phyloP scores from a whole-genome alignment of 2,797 vertebrate genomes.

The Coregonus ussuriensis region DNA sequence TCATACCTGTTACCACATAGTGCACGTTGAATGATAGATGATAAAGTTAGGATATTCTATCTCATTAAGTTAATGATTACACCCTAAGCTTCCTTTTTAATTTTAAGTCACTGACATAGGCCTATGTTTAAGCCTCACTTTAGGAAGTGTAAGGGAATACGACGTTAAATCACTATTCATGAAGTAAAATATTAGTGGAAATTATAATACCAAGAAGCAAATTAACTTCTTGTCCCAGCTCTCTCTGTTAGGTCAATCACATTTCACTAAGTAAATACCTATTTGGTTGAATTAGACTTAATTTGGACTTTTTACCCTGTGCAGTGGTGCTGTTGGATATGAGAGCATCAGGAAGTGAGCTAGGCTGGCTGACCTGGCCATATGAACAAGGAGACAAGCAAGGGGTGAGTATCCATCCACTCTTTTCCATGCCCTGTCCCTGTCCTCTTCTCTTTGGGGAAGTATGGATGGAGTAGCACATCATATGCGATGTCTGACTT shows the following conservation, averaged over 20 bases:
- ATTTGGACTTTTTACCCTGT: conserved; percentile 13
- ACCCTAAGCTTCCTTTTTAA: not conserved
- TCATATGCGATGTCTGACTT: conserved; percentile 22
- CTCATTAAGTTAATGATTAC: not conserved
- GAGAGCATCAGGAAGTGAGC: conserved; percentile 84
- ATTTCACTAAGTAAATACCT: not conserved
- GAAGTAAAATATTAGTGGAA: not conserved
- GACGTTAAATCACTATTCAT: not conserved
- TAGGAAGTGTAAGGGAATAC: not conserved
- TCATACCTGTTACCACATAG: not conserved
- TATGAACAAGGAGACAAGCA: conserved; percentile 72
- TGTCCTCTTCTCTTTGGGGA: conserved; percentile 49
- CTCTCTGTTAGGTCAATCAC: not conserved
- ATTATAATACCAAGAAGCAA: not conserved
- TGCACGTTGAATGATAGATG: not conserved
- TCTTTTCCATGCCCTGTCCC: conserved; percentile 41
- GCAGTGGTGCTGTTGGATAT: conserved; percentile 94
- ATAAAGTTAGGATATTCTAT: not conserved
- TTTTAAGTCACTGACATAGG: not conserved
- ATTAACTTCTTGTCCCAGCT: not conserved
- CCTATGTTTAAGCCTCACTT: not conserved
- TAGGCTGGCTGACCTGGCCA: conserved; percentile 92
- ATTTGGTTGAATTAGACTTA: not conserved
- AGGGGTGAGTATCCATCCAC: conserved; percentile 81
- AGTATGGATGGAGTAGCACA: conserved; percentile 25